Evolutionary conservation across 2,797 vertebrate genomes (phyloP).

Genomic region (Acestrorhynchus altus): DNA sequence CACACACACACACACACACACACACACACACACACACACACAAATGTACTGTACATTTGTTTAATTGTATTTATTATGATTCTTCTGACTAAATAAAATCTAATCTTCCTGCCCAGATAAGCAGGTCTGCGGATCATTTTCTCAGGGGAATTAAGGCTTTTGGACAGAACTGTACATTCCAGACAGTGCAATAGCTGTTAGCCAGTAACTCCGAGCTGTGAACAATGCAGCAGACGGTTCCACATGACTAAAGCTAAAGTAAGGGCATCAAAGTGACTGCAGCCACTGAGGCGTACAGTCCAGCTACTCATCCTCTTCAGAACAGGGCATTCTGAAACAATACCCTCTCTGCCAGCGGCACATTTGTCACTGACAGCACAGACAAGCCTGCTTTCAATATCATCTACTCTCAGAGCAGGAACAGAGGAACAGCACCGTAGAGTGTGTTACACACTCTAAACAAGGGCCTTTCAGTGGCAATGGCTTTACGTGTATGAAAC

Average conservation of each 20-base stretch:
- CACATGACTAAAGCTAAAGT: slow-evolving; percentile 9
- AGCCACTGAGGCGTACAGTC: slow-evolving; percentile 1
- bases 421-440: neutral
- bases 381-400: neutral
- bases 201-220: neutral
- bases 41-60: too few species aligned
- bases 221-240: slow-evolving; percentile 29
- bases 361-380: slow-evolving; percentile 20
- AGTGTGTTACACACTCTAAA: neutral
- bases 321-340: neutral
- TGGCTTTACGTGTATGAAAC: too few species aligned
- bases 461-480: too few species aligned
- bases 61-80: too few species aligned
- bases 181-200: neutral
- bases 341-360: neutral
- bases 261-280: slow-evolving; percentile 26
- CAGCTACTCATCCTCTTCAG: neutral
- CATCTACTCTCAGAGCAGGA: neutral
- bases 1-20: too few species aligned
- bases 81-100: too few species aligned
- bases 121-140: neutral
- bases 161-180: too few species aligned
- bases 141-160: too few species aligned
- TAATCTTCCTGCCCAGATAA: too few species aligned
- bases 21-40: too few species aligned